Percentiles rank a stretch among this genome's conserved stretches.
phyloP scores from a whole-genome alignment of 2,888 invertebrate genomes.

The Drosophila prolongata region DNA sequence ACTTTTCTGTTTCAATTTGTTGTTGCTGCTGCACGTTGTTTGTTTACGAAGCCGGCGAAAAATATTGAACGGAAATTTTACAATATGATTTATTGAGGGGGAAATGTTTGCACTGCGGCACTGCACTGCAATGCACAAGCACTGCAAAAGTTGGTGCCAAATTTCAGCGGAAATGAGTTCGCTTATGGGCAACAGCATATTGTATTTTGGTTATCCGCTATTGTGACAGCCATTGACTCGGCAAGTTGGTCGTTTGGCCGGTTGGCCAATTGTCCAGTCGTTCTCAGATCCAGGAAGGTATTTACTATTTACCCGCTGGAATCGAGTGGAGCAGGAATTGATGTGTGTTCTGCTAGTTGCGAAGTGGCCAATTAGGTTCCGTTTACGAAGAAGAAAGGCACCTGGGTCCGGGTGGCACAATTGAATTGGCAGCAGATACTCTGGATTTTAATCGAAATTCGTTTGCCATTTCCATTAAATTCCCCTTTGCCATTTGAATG shows the following conservation, averaged over 20 bases:
- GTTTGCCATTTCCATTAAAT: conserved; percentile 28
- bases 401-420: conserved; percentile 9
- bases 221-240: conserved; percentile 57
- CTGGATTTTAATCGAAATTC: conserved; percentile 29
- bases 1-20: conserved; percentile 65
- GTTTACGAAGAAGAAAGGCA: conserved; percentile 29
- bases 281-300: conserved; percentile 57
- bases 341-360: conserved; percentile 45
- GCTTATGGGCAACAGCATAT: conserved; percentile 72
- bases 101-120: conserved; percentile 24
- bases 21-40: conserved; percentile 56
- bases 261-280: conserved; percentile 30
- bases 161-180: conserved; percentile 75
- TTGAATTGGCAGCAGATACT: conserved; percentile 17
- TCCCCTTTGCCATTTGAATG: conserved; percentile 22
- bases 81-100: conserved; percentile 70
- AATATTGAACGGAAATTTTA: conserved; percentile 80
- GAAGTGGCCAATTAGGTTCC: conserved; percentile 61
- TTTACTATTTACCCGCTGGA: conserved; percentile 49
- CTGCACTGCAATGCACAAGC: conserved; percentile 16
- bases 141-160: conserved; percentile 63
- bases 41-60: conserved; percentile 68
- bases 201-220: conserved; percentile 76
- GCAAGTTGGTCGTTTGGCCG: conserved; percentile 23
- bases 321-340: conserved; percentile 19